Evolutionary conservation across 1,140 invertebrate species (phyloP), one percentile per base, ranked within the genome.

Genomic region (Macrobrachium rosenbergii): DNA sequence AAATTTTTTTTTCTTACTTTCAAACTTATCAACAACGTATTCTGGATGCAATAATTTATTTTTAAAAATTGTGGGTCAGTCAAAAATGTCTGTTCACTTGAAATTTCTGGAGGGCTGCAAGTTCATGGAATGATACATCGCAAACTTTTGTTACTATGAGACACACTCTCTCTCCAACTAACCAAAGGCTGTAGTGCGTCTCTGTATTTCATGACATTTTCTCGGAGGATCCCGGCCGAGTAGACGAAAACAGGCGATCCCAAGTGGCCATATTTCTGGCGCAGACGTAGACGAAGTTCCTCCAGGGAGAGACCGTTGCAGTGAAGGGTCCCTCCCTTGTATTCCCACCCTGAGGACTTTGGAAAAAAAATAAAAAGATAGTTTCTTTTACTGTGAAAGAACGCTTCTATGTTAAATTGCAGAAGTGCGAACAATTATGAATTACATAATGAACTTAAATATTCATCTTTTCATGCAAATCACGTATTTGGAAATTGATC

Each of bases 251-350:
- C 64, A 0, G 81, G 81, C 7, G 81, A 82, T 2, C 60, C 45
- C 69, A 52, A 17, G 43, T 58, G 45, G 14, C 81, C 81, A 59
- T 58, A 82, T 19, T 85, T 23, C 58, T 52, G 28, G 2, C 19
- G 59, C 7, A 78, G 83, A 59, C 14, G 17, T 23, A 17, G 12
- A 52, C 63, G 58, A 12, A 85, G 59, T 7, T 73, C 23, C 83
- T 77, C 73, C 58, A 79, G 58, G 6, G 76, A 63, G 45, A 78
- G n/a, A 12, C 76, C 73, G 5, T 79, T 73, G 21, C 83, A 85
- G 72, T 77, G 72, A 12, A 85, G 72, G 5, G 60, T 63, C 21
- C 73, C 83, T 19, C 43, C 17, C 52, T n/a, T 14, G 6, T 77
- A 69, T 28, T 37, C 23, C 83, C 83, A 79, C 6, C 83, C 75